Evolutionary conservation across 53 echinoderm and acorn worm species (phyloP), one percentile per base, ranked within the genome.

Genomic region (Glandiceps talaboti): DNA sequence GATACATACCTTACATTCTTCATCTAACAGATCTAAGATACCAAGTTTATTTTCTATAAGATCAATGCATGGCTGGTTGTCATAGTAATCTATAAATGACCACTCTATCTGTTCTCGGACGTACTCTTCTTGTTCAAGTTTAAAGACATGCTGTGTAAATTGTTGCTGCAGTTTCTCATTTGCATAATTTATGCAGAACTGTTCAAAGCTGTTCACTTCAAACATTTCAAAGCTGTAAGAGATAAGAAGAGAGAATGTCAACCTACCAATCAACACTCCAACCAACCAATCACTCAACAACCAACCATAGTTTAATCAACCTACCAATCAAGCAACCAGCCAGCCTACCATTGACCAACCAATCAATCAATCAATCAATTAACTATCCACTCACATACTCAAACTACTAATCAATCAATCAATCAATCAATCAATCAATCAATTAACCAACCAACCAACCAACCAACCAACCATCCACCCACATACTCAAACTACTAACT

Each of bases 131-230:
- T 99, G 99, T 80, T 99, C 99, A 33, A 99, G 75, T 74, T 99
- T 99, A 85, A 99, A 99, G 77, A 99, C 99, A 80, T 99, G 99
- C 99, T 99, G 99, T 76, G 99, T 97, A 74, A 97, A 97, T 45
- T 97, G 99, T 33, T 97, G 99, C 31, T 97, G 99, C 73, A 97
- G 80, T 76, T 97, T 97, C 86, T 97, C 99, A 82, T 97, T 97
- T 81, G 99, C 99, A 93, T 97, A 97, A 85, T 97, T 97, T 89
- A 97, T 97, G 80, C 99, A 97, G 84, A 97, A 97, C 93, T 97
- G 99, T 79, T 97, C 99, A 88, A 97, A 97, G 78, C 99, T 97
- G 86, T 97, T 97, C 32, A 93, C 85, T 31, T 90, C 89, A 88
- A 97, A 97, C 99, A 97, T 97, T 83, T 97, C 99, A 93, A 97